phyloP scores from a whole-genome alignment of 2,113 vertebrate species.

The rat (Rattus norvegicus) region DNA sequence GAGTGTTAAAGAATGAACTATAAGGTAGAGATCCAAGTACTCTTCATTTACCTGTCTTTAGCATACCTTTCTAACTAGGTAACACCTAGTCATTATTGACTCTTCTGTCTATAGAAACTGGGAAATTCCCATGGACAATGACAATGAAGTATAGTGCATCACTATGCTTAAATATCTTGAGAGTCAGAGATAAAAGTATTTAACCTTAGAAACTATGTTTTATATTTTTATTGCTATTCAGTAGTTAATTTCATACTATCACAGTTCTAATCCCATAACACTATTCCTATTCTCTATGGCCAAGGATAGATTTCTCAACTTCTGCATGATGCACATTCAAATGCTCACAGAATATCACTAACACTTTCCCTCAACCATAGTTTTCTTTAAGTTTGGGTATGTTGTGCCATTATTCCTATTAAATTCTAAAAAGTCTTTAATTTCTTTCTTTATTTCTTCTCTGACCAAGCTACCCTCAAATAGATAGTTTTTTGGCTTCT shows the following conservation, averaged over 20 bases:
- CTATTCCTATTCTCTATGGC: not conserved
- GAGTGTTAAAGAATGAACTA: not conserved
- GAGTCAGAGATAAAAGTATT: not conserved
- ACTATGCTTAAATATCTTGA: fast-evolving
- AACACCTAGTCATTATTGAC: fast-evolving
- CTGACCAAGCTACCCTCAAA: no score
- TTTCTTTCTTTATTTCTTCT: no score
- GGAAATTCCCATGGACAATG: not conserved
- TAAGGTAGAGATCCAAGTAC: not conserved
- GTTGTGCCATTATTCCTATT: no score
- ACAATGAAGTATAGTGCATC: not conserved
- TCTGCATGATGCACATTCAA: not conserved
- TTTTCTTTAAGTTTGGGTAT: no score
- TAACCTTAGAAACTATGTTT: not conserved
- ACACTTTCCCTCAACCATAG: not conserved
- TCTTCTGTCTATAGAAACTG: not conserved
- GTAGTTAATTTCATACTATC: not conserved
- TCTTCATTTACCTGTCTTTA: not conserved
- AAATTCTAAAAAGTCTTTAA: no score
- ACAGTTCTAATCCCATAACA: fast-evolving
- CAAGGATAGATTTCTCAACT: not conserved
- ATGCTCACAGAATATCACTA: not conserved
- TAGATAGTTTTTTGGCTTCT: no score
- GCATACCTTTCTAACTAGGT: fast-evolving
- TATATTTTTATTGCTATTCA: not conserved